Evolutionary conservation across 2,888 invertebrate genomes (phyloP).

Genomic region (Philhelius pedissequus): DNA sequence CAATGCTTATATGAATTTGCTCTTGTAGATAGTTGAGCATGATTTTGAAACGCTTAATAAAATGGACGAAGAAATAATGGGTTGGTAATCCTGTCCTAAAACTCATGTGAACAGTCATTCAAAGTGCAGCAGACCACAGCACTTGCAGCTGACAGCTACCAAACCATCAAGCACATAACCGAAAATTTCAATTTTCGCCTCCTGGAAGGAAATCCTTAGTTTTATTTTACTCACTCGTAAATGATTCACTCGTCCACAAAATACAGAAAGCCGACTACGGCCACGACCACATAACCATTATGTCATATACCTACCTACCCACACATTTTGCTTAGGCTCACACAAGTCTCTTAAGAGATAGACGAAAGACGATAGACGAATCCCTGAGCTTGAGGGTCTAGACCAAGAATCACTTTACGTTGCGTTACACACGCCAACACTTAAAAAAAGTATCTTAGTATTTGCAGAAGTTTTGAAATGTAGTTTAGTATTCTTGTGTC

Average conservation of each 20-base stretch:
- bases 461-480: background rate
- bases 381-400: slow-evolving; percentile 4
- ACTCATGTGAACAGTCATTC: background rate
- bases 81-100: background rate
- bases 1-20: background rate
- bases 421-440: no score
- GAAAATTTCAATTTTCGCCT: slow-evolving; percentile 12
- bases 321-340: background rate
- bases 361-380: background rate
- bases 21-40: no score
- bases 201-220: slow-evolving; percentile 46
- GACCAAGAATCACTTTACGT: no score
- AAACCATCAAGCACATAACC: background rate
- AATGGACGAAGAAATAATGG: no score
- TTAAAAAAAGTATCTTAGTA: no score
- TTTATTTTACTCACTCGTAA: slow-evolving; percentile 39
- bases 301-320: background rate
- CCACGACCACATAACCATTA: no score
- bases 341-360: background rate
- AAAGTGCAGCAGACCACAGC: background rate
- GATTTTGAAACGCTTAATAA: no score
- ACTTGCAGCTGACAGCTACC: slow-evolving; percentile 2
- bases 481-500: background rate
- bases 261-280: background rate
- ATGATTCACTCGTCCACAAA: slow-evolving; percentile 40